Evolutionary conservation across 2,888 invertebrate genomes (phyloP), one percentile per base, ranked within the genome.

Genomic region (Melieria crassipennis): DNA sequence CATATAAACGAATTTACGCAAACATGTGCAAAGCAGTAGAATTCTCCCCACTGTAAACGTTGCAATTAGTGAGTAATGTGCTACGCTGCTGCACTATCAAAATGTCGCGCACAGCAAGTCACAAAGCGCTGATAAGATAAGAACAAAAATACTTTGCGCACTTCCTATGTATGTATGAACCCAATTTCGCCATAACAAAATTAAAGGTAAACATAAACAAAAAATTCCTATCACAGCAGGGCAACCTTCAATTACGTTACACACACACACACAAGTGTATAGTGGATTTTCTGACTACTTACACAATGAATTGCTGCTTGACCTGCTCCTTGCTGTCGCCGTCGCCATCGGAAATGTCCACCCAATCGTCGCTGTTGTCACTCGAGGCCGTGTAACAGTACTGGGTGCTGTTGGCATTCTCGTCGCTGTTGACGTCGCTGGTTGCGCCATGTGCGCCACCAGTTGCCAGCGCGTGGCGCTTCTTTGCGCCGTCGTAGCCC

Each of bases 321-420:
- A 50, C 76, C 62, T 63, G 58, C 5, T n/a, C 11, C 9, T 13
- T 58, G 70, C 50, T 65, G 16, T 63, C 57, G 5, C 69, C 75
- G 56, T 80, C 80, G 48, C 77, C 76, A 65, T 87, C 87, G 10
- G 87, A 85, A 55, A 87, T 83, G 75, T 87, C 87, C 69, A 86
- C 82, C 86, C 87, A 86, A 65, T 85, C 87, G 69, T 87, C 87
- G 79, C 86, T 86, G 75, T 85, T 84, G 67, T 86, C 86, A 64
- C 80, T 80, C 69, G 83, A 83, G 13, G 82, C 82, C 6, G 80
- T 79, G 11, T 79, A 79, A 48, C 79, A 78, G 30, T 75, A 76
- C n/a, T 50, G 65, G 13, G 67, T 72, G 48, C 73, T 66, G 16
- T 72, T 70, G 0, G 47, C 65, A n/a, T 67, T 64, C 0, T 47